Base-by-base conservation (phyloP, 2,888 invertebrate genomes). In the Oegoconia quadripuncta region DNA sequence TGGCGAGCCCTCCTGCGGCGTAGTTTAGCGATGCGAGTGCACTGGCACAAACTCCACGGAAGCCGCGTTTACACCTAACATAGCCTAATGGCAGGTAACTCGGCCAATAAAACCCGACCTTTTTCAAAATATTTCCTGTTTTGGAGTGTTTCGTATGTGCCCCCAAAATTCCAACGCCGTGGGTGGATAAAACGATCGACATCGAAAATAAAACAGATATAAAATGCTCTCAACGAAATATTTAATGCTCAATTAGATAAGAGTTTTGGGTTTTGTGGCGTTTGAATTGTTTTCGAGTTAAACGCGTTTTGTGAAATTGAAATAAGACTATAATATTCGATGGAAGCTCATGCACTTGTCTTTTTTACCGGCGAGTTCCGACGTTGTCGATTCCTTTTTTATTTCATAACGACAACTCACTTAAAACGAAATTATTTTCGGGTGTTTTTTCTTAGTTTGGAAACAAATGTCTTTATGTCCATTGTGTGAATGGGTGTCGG, bases 171-270 rank as follows among this genome's bases (percentile, higher is more conserved):
- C 76, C 76, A 66, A 61, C 81, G 75, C 69, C 82, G 84, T 86
- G 82, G 83, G 84, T 81, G 83, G 76, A 86, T 77, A 79, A 81
- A 82, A 80, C 76, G 75, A 74, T 74, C 66, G 68, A 68, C 69
- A 74, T 61, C 70, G 62, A 79, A 80, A 77, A 84, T 81, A 81
- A 83, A 86, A 76, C 74, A 64, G 73, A 80, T 78, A 84, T 82
- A 82, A 83, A 83, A 82, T 82, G 75, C 70, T 70, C 76, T 78
- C 84, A 81, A 81, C 74, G 86, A 87, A 82, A 81, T 84, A 81
- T 82, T 84, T 84, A 83, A 84, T 82, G 77, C 83, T 84, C 82
- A 86, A 84, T 84, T 86, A 84, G 83, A 83, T 84, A 84, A 83
- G 79, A 80, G 79, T 80, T 84, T 81, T 82, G 70, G 78, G 75